These are phyloP conservation scores for Molanna angustata DNA, from an alignment of 2,888 invertebrate species.

Conservation along the genomic window DNA sequence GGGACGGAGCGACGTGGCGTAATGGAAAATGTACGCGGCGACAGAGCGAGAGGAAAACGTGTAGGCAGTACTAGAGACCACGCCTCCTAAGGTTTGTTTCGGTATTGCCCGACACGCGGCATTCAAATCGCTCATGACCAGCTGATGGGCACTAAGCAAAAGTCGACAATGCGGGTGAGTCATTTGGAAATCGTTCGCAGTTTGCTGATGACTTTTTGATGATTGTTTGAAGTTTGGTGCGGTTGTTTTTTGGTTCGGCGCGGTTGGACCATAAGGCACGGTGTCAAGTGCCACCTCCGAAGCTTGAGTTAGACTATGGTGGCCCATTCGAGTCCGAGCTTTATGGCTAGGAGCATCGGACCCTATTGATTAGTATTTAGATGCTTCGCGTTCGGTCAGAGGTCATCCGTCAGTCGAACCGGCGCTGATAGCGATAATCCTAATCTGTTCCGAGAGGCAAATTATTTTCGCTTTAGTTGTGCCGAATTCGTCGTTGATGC, in stretches of 20 bases:
- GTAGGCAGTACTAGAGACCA: slow-evolving; percentile 21
- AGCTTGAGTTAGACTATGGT: slow-evolving; percentile 23
- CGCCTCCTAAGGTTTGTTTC: slow-evolving; percentile 26
- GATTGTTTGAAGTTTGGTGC: too few relatives aligned
- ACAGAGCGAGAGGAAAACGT: slow-evolving; percentile 11
- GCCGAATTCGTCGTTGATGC: too few relatives aligned
- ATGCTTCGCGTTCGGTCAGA: slow-evolving; percentile 20
- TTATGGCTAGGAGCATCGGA: slow-evolving; percentile 27
- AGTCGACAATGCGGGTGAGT: too few relatives aligned
- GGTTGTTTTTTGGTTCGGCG: slow-evolving; percentile 4
- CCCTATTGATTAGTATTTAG: slow-evolving; percentile 10
- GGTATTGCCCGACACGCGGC: slow-evolving; percentile 20
- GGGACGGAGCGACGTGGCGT: slow-evolving; percentile 10
- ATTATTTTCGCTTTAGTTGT: too few relatives aligned
- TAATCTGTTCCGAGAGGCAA: too few relatives aligned
- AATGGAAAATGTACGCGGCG: slow-evolving; percentile 1
- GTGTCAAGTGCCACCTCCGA: slow-evolving; percentile 29
- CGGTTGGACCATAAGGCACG: slow-evolving; percentile 20
- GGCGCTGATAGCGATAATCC: slow-evolving; percentile 8
- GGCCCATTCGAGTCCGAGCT: slow-evolving; percentile 29
- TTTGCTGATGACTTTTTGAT: too few relatives aligned
- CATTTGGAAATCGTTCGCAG: too few relatives aligned
- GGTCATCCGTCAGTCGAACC: slow-evolving; percentile 20
- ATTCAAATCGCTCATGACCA: neutral
- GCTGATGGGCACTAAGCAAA: neutral